phyloP scores from a whole-genome alignment of 30 jellyfish, hydroid and myxozoan genomes.

The Aurelia coerulea region DNA sequence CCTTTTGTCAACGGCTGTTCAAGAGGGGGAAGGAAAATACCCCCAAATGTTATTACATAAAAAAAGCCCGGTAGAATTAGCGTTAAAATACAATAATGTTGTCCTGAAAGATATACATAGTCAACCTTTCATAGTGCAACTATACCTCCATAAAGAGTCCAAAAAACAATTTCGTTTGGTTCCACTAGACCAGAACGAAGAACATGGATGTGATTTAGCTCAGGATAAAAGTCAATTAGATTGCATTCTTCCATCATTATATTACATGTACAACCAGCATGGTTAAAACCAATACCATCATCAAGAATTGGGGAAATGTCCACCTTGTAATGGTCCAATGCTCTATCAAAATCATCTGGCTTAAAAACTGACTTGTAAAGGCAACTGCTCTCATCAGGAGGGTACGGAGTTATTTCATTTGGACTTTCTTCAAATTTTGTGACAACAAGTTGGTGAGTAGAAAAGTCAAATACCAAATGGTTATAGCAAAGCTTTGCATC shows the following conservation, averaged over 20 bases:
- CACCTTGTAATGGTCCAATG: neutral
- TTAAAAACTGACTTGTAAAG: neutral
- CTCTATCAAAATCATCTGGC: neutral
- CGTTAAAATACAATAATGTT: no score
- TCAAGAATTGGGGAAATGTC: conserved; percentile 50
- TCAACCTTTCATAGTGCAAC: conserved; percentile 24
- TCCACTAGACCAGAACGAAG: neutral
- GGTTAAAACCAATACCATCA: conserved; percentile 41
- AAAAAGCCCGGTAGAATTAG: no score
- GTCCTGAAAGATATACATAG: no score
- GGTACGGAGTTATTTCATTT: no score
- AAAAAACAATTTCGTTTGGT: conserved; percentile 7
- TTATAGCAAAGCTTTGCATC: conserved; percentile 25
- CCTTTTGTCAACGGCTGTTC: no score
- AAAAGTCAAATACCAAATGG: conserved; percentile 62
- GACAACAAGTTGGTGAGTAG: conserved; percentile 24
- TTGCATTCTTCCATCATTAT: conserved; percentile 29
- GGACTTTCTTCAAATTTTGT: neutral
- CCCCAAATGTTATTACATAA: no score
- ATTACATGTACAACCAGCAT: conserved; percentile 63
- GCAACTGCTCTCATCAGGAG: neutral
- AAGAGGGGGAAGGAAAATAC: no score
- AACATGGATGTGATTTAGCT: conserved; percentile 58
- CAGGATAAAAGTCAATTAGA: conserved; percentile 50
- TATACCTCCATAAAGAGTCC: conserved; percentile 73